These are phyloP conservation scores for Tachina lurida DNA, from an alignment of 2,888 invertebrate species.

Conservation along the genomic window DNA sequence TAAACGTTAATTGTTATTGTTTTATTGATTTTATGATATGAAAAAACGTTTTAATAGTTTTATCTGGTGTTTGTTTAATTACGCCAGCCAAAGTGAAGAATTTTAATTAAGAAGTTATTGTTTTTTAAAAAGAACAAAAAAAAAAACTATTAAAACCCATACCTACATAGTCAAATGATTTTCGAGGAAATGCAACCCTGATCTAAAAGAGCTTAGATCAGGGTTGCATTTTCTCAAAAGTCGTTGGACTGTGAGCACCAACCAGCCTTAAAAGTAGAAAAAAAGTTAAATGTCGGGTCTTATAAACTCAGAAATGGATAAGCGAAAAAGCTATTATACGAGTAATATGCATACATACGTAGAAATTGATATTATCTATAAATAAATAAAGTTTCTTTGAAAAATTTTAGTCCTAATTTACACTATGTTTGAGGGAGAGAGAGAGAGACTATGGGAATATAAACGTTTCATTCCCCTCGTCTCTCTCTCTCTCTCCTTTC, in stretches of 20 bases:
- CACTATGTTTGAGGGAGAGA: too few species aligned
- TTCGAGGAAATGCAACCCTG: too few species aligned
- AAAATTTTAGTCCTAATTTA: too few species aligned
- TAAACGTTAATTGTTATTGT: conserved; percentile 30
- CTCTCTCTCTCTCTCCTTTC: too few species aligned
- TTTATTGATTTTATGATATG: conserved; percentile 43
- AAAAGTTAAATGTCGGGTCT: background rate
- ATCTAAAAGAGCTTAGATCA: too few species aligned
- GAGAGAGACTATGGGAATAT: too few species aligned
- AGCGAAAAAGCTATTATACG: background rate
- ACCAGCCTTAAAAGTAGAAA: too few species aligned
- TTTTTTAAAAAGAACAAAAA: conserved; percentile 19
- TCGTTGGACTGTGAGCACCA: background rate
- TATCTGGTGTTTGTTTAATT: conserved; percentile 23
- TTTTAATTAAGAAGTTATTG: conserved; percentile 24
- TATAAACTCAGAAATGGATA: background rate
- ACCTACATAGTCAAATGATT: background rate
- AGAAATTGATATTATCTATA: background rate
- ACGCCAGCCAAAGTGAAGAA: background rate
- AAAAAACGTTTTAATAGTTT: conserved; percentile 37
- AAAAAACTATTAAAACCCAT: background rate
- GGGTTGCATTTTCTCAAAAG: too few species aligned
- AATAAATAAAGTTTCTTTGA: background rate
- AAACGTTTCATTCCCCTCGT: too few species aligned
- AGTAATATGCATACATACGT: too few species aligned